Percentiles rank a stretch among this genome's conserved stretches.
Conservation (phyloP, 2,888 invertebrate species). For the Busseola fusca region DNA sequence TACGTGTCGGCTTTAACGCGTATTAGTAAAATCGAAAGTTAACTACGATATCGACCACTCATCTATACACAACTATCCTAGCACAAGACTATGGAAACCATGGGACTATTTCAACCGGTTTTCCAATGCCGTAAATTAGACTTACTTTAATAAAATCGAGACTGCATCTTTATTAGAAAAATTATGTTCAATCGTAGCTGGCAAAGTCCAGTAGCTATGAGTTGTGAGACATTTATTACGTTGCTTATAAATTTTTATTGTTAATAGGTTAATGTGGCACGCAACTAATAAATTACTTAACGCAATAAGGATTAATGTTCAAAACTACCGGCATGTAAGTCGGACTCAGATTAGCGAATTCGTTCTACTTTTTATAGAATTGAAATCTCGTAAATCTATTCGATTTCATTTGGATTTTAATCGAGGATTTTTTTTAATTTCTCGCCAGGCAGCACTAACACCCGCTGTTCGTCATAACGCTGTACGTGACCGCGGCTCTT, state of each 20-base stretch:
- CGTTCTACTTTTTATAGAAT: conserved; percentile 68
- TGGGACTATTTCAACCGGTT: conserved; percentile 32
- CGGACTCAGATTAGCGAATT: conserved; percentile 70
- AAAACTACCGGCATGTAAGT: conserved; percentile 49
- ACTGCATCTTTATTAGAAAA: conserved; percentile 60
- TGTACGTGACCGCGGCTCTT: conserved; percentile 86
- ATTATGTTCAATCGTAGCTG: conserved; percentile 52
- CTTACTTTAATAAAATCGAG: conserved; percentile 46
- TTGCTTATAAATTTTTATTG: conserved; percentile 62
- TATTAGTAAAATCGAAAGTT: conserved; percentile 62
- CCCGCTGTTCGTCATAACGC: conserved; percentile 87
- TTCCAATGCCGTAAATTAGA: conserved; percentile 40
- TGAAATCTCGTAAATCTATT: conserved; percentile 68
- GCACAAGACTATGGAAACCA: conserved; percentile 17
- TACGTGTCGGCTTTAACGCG: conserved; percentile 30
- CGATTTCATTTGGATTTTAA: conserved; percentile 74
- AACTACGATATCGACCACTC: conserved; percentile 21
- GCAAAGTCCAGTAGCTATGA: conserved; percentile 63
- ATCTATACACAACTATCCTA: conserved; percentile 16
- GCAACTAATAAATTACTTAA: conserved; percentile 62
- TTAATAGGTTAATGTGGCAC: conserved; percentile 65
- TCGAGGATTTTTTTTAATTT: conserved; percentile 79
- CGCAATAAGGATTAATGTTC: conserved; percentile 64
- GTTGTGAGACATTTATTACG: conserved; percentile 63
- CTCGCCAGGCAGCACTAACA: conserved; percentile 71